Conservation (phyloP, 92 coral and sea anemone genomes). For the Palythoa grandis region DNA sequence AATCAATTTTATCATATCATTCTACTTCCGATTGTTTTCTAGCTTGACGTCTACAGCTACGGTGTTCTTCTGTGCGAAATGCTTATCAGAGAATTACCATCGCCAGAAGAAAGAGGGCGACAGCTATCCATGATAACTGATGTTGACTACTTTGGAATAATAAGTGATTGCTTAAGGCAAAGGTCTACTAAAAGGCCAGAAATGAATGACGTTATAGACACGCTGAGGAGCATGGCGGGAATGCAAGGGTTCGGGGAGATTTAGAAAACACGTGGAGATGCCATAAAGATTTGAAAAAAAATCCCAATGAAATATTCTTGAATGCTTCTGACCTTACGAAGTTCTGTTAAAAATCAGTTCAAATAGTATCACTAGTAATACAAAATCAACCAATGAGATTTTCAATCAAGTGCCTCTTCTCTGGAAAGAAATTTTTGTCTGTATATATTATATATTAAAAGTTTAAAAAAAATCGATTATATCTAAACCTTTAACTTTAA, state of each 20-base stretch:
- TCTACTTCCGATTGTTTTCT: background rate
- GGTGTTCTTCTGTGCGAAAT: slow-evolving; percentile 20
- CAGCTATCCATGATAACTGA: slow-evolving; percentile 8
- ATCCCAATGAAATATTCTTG: no score
- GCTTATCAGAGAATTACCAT: background rate
- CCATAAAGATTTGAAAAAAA: no score
- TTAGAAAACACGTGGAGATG: background rate
- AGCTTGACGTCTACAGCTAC: slow-evolving; percentile 21
- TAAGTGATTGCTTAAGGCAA: background rate
- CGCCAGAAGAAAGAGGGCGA: slow-evolving; percentile 5
- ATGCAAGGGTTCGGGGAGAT: background rate
- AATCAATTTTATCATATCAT: no score
- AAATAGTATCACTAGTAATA: no score
- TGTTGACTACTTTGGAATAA: background rate
- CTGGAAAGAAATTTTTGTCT: no score
- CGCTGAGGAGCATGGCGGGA: background rate
- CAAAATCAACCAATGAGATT: no score
- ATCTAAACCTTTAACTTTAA: no score
- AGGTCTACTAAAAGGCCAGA: background rate
- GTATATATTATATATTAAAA: no score
- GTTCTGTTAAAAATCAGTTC: no score
- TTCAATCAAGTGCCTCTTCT: no score
- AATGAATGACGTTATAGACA: slow-evolving; percentile 13
- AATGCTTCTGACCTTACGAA: no score
- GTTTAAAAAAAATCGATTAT: no score